Conservation (phyloP, 2,113 vertebrate species). For the Trematocara zebra region DNA sequence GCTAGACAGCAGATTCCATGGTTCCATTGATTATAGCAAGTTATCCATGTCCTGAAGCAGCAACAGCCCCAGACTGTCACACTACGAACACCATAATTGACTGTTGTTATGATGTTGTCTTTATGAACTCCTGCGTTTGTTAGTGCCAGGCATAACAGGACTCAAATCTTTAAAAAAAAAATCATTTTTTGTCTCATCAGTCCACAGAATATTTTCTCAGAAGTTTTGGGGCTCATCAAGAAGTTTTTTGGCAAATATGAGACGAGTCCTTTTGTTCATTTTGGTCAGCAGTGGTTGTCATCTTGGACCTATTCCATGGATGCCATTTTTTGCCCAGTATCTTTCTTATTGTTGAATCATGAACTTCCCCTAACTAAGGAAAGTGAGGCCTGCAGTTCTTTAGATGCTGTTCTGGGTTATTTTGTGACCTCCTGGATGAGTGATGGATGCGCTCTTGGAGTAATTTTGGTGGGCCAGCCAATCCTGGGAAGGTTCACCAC, state of each 20-base stretch:
- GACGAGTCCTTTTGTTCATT: background rate
- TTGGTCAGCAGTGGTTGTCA: background rate
- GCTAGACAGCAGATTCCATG: background rate
- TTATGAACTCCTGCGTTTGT: background rate
- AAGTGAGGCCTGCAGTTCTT: background rate
- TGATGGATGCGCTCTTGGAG: background rate
- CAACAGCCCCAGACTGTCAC: background rate
- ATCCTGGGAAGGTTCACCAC: background rate
- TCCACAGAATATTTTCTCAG: background rate
- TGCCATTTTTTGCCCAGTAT: background rate
- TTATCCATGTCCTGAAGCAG: background rate
- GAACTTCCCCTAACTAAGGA: background rate
- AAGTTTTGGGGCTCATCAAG: background rate
- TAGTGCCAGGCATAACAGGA: accelerated
- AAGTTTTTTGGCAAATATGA: background rate
- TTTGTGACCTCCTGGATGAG: background rate
- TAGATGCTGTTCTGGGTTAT: background rate
- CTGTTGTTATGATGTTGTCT: background rate
- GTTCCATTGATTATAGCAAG: background rate
- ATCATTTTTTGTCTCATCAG: background rate
- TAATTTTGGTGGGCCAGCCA: background rate
- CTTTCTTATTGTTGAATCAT: background rate
- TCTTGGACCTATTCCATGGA: background rate
- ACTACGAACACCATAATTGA: background rate
- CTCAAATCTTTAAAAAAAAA: background rate